These are phyloP conservation scores for Illadopsis cleaveri DNA, from an alignment of 2,113 vertebrate species.

Conservation along the genomic window DNA sequence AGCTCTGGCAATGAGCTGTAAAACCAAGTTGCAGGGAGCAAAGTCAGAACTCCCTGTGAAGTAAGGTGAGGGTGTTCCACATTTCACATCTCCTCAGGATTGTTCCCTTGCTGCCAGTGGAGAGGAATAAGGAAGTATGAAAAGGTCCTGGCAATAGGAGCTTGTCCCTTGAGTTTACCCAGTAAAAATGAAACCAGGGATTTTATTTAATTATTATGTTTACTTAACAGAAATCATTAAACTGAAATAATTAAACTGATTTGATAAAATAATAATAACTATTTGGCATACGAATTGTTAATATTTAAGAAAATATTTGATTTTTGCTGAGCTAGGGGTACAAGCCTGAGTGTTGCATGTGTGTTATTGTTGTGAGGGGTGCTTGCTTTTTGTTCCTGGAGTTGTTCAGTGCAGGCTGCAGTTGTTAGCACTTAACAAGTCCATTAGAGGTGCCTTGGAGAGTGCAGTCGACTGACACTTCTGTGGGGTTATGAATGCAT, in stretches of 20 bases:
- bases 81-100: not conserved
- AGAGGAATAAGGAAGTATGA: not conserved
- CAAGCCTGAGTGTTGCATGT: not conserved
- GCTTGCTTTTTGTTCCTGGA: not conserved
- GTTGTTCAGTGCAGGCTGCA: not conserved
- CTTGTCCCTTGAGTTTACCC: not conserved
- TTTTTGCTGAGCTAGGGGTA: not conserved
- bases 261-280: not conserved
- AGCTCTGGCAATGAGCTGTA: not conserved
- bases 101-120: fast-evolving
- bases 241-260: not conserved
- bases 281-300: fast-evolving
- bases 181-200: not conserved
- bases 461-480: not conserved
- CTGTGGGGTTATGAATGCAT: not conserved
- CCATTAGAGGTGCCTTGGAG: not conserved
- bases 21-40: not conserved
- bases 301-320: not conserved
- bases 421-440: not conserved
- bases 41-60: not conserved
- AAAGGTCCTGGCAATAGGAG: not conserved
- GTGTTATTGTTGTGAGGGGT: not conserved
- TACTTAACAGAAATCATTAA: no score
- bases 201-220: not conserved
- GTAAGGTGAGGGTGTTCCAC: not conserved